These are phyloP conservation scores for Phymastichus coffea DNA, from an alignment of 1,140 invertebrate genomes.

Conservation along the genomic window DNA sequence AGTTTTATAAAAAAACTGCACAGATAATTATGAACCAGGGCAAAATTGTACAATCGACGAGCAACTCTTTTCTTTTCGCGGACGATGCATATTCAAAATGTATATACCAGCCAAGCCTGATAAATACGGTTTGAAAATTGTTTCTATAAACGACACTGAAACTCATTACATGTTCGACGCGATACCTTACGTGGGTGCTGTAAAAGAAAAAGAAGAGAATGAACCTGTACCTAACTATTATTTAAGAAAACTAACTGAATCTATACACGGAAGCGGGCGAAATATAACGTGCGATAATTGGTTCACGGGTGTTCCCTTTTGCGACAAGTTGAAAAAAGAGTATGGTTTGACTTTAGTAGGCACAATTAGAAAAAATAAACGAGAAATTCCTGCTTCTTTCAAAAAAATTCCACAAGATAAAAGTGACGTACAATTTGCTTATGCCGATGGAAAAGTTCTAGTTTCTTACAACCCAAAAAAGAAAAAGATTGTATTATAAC, in stretches of 20 bases:
- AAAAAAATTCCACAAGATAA: constrained; percentile 4
- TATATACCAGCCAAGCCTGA: no score
- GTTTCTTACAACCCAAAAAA: constrained; percentile 46
- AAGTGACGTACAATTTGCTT: constrained; percentile 33
- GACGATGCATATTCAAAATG: constrained; percentile 46
- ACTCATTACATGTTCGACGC: constrained; percentile 17
- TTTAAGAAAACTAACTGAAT: constrained; percentile 33
- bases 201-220: background rate
- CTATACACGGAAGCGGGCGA: constrained; percentile 37
- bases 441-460: constrained; percentile 38
- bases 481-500: constrained; percentile 41
- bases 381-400: constrained; percentile 43
- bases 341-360: constrained; percentile 46
- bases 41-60: constrained; percentile 46
- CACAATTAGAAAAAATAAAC: no score
- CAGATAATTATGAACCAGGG: constrained; percentile 36
- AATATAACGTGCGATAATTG: constrained; percentile 49
- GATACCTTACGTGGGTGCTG: no score
- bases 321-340: constrained; percentile 37
- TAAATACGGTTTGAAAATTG: no score
- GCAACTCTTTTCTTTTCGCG: no score
- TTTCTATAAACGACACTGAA: constrained; percentile 22
- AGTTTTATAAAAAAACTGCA: constrained; percentile 46
- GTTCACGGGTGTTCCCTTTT: constrained; percentile 47
- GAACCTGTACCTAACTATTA: constrained; percentile 3